phyloP scores from a whole-genome alignment of 2,113 vertebrate species.

The Dromaius novaehollandiae region DNA sequence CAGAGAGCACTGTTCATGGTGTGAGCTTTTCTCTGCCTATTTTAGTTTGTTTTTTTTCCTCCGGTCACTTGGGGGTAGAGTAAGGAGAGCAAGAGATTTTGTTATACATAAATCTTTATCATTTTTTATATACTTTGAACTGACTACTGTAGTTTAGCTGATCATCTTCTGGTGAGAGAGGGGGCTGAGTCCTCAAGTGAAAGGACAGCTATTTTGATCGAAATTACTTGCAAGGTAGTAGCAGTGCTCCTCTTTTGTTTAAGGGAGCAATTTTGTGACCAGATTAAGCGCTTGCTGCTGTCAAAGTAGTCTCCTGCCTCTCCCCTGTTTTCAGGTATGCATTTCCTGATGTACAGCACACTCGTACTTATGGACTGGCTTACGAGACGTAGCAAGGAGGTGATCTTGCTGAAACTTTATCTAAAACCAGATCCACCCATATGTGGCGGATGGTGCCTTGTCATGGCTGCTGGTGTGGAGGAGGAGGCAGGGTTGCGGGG shows the following conservation, averaged over 20 bases:
- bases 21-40: neutral
- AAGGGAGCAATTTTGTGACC: neutral
- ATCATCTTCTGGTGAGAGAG: neutral
- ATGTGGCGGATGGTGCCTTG: neutral
- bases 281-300: neutral
- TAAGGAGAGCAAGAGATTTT: neutral
- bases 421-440: neutral
- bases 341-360: neutral
- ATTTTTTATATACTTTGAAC: neutral
- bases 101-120: neutral
- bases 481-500: neutral
- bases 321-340: neutral
- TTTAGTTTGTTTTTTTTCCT: neutral
- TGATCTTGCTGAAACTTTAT: neutral
- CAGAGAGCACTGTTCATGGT: neutral
- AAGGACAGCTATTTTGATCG: neutral
- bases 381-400: rapidly evolving
- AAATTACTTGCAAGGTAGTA: neutral
- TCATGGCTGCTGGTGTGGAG: neutral
- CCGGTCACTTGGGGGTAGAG: neutral
- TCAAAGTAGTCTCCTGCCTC: neutral
- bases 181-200: neutral
- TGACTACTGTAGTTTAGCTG: neutral
- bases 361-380: neutral
- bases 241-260: neutral